Conservation (phyloP, 2,113 vertebrate genomes). For the Machaerirhynchus nigripectus region DNA sequence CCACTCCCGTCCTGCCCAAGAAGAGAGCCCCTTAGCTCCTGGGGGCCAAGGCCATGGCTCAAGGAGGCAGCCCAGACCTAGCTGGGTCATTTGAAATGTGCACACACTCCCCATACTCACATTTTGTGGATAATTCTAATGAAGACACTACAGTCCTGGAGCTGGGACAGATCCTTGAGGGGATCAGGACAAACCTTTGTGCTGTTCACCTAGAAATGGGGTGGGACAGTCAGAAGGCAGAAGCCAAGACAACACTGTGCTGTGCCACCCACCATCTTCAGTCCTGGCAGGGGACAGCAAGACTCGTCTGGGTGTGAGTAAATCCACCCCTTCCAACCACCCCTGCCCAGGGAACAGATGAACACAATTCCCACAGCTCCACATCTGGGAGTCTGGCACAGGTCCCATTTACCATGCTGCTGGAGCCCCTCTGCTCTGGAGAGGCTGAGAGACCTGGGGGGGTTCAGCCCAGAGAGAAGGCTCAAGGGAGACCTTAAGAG, state of each 20-base stretch:
- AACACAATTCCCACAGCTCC: neutral
- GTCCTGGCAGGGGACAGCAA: neutral
- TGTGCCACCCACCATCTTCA: neutral
- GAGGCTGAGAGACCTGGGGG: neutral
- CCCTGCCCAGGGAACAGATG: neutral
- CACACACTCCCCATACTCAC: constrained; percentile 71
- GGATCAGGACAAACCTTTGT: constrained; percentile 60
- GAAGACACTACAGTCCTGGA: constrained; percentile 79
- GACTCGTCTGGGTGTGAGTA: fast-evolving
- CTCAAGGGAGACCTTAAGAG: neutral
- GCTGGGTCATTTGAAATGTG: neutral
- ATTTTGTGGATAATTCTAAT: constrained; percentile 77
- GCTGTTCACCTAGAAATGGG: constrained; percentile 77
- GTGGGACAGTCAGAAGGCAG: neutral
- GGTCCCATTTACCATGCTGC: fast-evolving
- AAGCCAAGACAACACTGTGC: no score
- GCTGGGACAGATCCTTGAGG: constrained; percentile 58
- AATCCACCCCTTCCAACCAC: neutral
- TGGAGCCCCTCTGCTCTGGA: neutral
- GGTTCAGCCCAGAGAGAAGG: neutral
- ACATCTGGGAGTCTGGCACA: no score
- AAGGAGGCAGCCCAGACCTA: neutral
- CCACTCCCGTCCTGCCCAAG: neutral
- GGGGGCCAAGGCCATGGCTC: neutral
- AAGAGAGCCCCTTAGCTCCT: neutral